phyloP scores from a whole-genome alignment of 2,888 invertebrate genomes.

The Phengaris alcon region DNA sequence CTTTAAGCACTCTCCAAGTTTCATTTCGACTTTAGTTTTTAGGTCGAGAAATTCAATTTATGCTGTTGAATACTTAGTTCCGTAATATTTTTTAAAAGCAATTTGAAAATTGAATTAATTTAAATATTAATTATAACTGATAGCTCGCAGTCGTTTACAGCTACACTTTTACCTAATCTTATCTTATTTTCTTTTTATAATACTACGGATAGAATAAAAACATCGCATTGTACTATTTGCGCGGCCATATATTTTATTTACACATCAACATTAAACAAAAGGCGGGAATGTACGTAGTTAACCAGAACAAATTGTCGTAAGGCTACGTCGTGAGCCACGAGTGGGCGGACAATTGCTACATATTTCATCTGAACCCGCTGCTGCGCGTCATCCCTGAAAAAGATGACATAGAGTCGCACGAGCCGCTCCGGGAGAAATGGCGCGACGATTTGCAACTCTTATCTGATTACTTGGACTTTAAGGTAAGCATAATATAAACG shows the following conservation, averaged over 20 bases:
- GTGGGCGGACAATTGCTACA: slow-evolving; percentile 78
- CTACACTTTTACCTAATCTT: too few relatives aligned
- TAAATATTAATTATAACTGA: neutral
- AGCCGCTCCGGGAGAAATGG: slow-evolving; percentile 75
- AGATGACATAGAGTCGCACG: slow-evolving; percentile 62
- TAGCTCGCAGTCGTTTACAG: too few relatives aligned
- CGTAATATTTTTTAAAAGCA: neutral
- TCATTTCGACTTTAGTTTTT: slow-evolving; percentile 23
- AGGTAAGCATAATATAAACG: slow-evolving; percentile 58
- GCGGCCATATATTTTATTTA: slow-evolving; percentile 15
- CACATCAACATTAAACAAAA: slow-evolving; percentile 15
- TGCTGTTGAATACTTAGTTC: slow-evolving; percentile 2
- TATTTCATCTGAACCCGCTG: slow-evolving; percentile 80
- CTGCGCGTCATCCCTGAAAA: slow-evolving; percentile 56
- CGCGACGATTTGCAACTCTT: slow-evolving; percentile 79
- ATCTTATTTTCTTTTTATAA: too few relatives aligned
- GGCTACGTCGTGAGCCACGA: slow-evolving; percentile 81
- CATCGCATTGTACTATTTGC: neutral
- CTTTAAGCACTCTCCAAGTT: slow-evolving; percentile 7
- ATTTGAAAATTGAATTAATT: neutral
- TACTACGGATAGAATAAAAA: too few relatives aligned
- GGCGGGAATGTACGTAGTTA: slow-evolving; percentile 16
- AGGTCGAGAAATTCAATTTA: slow-evolving; percentile 16
- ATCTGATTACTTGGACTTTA: slow-evolving; percentile 81
- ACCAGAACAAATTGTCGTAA: slow-evolving; percentile 34